Evolutionary conservation across 2,797 vertebrate genomes (phyloP).

Genomic region (Staurois parvus): DNA sequence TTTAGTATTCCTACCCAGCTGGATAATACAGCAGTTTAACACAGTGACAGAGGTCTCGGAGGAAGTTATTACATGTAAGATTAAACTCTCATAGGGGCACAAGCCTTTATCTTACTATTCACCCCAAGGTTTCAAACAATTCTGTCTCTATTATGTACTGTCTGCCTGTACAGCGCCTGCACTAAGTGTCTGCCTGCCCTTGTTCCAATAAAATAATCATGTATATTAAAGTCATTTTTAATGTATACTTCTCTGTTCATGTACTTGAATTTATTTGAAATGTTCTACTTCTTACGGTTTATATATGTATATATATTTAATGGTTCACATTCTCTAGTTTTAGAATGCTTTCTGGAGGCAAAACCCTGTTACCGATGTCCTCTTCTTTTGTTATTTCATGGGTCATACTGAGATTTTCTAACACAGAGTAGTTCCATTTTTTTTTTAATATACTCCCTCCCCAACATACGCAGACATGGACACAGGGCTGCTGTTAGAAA

Average conservation of each 20-base stretch:
- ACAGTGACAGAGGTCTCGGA: conserved; percentile 24
- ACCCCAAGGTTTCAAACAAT: conserved; percentile 39
- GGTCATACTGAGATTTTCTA: too few relatives aligned
- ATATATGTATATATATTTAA: neutral
- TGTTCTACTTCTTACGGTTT: neutral
- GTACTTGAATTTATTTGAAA: neutral
- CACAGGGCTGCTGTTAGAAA: too few relatives aligned
- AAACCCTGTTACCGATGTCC: too few relatives aligned
- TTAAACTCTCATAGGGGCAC: conserved; percentile 24
- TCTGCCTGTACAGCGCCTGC: neutral
- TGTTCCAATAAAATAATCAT: conserved; percentile 26
- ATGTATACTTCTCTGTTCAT: neutral
- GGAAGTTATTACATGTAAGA: conserved; percentile 50
- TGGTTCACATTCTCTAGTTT: neutral
- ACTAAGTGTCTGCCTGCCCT: conserved; percentile 8
- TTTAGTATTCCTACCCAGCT: neutral
- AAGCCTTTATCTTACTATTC: conserved; percentile 24
- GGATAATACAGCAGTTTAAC: conserved; percentile 27
- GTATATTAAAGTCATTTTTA: conserved; percentile 16
- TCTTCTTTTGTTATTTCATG: too few relatives aligned
- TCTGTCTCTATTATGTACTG: conserved; percentile 39
- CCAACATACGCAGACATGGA: too few relatives aligned
- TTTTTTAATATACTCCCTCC: too few relatives aligned
- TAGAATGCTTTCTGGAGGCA: neutral
- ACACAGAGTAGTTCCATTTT: too few relatives aligned